phyloP scores from a whole-genome alignment of 2,888 invertebrate species.

The Drosophila aldrichi region DNA sequence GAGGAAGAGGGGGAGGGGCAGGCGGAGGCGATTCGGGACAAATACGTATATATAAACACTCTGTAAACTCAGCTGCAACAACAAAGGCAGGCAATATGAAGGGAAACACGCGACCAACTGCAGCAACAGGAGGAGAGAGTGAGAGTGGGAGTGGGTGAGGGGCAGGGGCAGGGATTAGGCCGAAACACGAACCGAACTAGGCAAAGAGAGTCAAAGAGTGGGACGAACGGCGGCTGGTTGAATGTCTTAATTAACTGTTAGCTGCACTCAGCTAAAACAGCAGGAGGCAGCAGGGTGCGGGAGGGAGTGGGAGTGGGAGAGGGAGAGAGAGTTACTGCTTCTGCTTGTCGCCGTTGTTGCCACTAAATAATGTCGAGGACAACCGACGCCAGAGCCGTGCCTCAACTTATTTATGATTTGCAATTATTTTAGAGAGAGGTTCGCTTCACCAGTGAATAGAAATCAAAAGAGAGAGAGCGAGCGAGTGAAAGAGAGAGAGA shows the following conservation, averaged over 20 bases:
- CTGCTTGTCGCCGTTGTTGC: conserved; percentile 49
- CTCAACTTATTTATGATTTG: conserved; percentile 73
- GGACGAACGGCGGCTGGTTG: conserved; percentile 27
- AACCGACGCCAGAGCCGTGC: conserved; percentile 41
- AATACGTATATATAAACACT: conserved; percentile 43
- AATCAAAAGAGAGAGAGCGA: background rate
- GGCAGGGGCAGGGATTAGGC: conserved; percentile 14
- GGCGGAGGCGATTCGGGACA: conserved; percentile 16
- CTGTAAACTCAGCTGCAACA: conserved; percentile 35
- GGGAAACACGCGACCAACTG: conserved; percentile 67
- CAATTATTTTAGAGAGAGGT: conserved; percentile 64
- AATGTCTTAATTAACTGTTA: conserved; percentile 78
- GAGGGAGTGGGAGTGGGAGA: background rate
- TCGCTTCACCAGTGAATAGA: conserved; percentile 12
- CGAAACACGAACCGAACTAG: conserved; percentile 20
- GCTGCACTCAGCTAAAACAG: conserved; percentile 59
- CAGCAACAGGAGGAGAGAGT: conserved; percentile 12
- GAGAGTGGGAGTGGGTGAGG: background rate
- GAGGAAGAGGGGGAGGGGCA: background rate
- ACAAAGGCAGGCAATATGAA: conserved; percentile 37
- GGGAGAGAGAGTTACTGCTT: conserved; percentile 18
- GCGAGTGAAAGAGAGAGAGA: background rate
- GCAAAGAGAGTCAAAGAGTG: conserved; percentile 2
- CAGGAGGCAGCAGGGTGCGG: conserved; percentile 10
- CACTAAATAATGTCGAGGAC: conserved; percentile 71